Conservation (phyloP, 1,140 invertebrate genomes). For the Protaetia brevitarsis region DNA sequence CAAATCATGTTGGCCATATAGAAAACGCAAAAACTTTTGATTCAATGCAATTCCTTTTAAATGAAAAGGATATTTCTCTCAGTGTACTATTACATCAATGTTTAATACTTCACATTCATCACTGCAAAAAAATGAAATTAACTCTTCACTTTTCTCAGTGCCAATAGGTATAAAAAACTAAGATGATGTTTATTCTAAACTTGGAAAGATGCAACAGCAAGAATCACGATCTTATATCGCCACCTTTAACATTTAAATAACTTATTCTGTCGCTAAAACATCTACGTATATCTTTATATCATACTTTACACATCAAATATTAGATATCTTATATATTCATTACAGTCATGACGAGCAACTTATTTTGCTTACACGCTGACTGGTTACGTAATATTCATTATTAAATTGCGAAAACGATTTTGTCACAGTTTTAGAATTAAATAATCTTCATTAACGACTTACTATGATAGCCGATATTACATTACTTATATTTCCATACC, state of each 20-base stretch:
- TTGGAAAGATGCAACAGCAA: background rate
- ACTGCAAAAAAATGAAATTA: background rate
- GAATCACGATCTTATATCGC: background rate
- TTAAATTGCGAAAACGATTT: background rate
- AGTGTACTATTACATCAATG: no score
- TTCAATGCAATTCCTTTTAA: no score
- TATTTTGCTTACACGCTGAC: background rate
- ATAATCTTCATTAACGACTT: no score
- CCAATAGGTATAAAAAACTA: background rate
- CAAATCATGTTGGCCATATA: no score
- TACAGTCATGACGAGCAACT: background rate
- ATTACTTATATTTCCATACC: no score
- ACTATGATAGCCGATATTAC: no score
- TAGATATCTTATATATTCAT: background rate
- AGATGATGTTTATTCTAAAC: background rate
- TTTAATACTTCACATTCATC: no score
- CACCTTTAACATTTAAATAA: constrained; percentile 9
- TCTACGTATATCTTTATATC: background rate
- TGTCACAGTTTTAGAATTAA: no score
- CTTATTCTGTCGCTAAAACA: background rate
- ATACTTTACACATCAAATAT: background rate
- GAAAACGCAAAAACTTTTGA: no score
- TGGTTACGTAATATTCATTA: background rate
- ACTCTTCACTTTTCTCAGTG: no score
- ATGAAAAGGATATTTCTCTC: no score